phyloP scores from a whole-genome alignment of 2,888 invertebrate genomes.

The Siphonodentalium dalli region DNA sequence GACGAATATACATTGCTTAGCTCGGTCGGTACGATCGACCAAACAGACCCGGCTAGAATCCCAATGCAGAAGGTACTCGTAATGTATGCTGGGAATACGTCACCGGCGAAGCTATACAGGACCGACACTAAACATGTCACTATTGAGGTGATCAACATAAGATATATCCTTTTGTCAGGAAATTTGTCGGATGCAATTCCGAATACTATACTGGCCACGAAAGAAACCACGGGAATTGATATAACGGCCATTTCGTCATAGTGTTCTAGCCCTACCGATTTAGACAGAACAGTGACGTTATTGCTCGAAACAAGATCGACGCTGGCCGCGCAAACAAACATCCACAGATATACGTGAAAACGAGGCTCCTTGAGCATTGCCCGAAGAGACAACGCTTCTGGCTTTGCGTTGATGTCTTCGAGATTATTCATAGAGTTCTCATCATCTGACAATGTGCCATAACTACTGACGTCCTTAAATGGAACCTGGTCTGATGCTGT shows the following conservation, averaged over 20 bases:
- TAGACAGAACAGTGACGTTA: not conserved
- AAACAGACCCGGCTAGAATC: not conserved
- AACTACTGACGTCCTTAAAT: too few species aligned
- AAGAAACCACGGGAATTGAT: not conserved
- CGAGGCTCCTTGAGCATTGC: not conserved
- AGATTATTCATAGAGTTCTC: not conserved
- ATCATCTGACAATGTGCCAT: too few species aligned
- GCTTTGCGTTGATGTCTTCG: not conserved
- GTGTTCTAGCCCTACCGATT: not conserved
- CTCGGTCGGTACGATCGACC: not conserved
- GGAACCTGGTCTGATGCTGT: too few species aligned
- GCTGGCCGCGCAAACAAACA: not conserved
- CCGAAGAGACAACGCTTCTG: not conserved
- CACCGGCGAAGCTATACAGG: not conserved
- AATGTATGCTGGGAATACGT: not conserved
- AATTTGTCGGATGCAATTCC: not conserved
- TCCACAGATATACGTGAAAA: not conserved
- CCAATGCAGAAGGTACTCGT: not conserved
- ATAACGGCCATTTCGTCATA: not conserved
- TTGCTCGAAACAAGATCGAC: not conserved
- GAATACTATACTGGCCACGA: not conserved
- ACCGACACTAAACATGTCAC: not conserved
- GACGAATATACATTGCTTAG: not conserved
- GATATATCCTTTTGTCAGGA: not conserved
- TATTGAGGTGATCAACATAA: not conserved